Base-by-base conservation (phyloP, 2,888 invertebrate species). In the Perdita meconis region DNA sequence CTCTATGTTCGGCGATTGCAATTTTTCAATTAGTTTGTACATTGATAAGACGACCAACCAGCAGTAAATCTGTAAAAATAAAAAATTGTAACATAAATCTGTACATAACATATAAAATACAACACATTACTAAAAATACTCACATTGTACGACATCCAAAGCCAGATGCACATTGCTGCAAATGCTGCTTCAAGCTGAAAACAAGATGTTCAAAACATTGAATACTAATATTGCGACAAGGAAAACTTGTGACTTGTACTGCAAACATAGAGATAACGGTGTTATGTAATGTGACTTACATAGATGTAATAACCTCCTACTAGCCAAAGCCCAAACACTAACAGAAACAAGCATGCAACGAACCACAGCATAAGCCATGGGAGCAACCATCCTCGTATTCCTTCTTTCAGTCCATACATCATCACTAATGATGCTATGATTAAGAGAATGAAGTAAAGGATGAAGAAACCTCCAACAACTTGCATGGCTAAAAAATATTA, bases 281-380 rank as follows among this genome's bases (percentile, higher is more conserved):
- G 6, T 16, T 42, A 8, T 5, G 6, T 40, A 24, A 26, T 26
- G 30, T 22, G 67, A 94, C 96, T 96, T 92, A 97, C 97, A 93
- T 97, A 97, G 88, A 97, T 97, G 88, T 98, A 98, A 89, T 98
- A 98, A 78, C 97, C 97, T 78, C 96, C 97, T 42, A 97, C 93
- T 1, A 97, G 93, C 97, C 97, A 97, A 34, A 97, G 92, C 4
- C 97, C 97, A 91, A 97, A 97, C 1, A 95, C 89, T 5, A 97
- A 92, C 91, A 97, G 97, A 90, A 97, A 97, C 0, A 95, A 75
- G 57, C 97, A 95, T 13, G 95, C 94, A 10, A 96, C 85, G 0
- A 95, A 95, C 93, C 97, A 95, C 0, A 94, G 93, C 12, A 94
- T 90, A 51, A 97, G 90, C 97, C 97, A 98, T 0, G 97, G 97